Base-by-base conservation (phyloP, 1,140 invertebrate species). In the Acromyrmex charruanus region DNA sequence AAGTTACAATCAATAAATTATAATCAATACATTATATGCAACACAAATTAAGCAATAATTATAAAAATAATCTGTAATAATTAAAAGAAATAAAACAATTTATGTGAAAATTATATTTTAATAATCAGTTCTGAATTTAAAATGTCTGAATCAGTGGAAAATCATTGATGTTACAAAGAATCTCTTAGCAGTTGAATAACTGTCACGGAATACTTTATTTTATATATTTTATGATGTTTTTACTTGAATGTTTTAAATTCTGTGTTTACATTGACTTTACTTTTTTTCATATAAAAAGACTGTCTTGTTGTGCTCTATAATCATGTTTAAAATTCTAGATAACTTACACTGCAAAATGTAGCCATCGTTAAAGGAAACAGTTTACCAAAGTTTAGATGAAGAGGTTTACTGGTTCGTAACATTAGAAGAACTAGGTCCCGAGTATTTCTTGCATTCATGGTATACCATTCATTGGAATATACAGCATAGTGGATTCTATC, bases 281-380 rank as follows among this genome's bases (percentile, higher is more conserved):
- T 3, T 49, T 49, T 10, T 49, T 49, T 10, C 1, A 39, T 12
- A 35, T 21, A 58, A 18, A 58, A 58, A 58, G n/a, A 39, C 35
- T 77, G 6, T 35, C 6, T 6, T 35, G 31, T 35, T 49, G 49
- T 49, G 3, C 3, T 49, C 49, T 14, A 14, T 1, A 49, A 49
- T 49, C 35, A 12, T 49, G 31, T 0, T 31, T 35, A 35, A 61
- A 9, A 77, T 61, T 39, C 10, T 0, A 39, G 14, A 16, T 16
- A 21, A 68, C 77, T 80, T 89, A 88, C 84, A 14, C 77, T 89
- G 18, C 65, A 77, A 53, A 87, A 77, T 14, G 72, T 77, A 61
- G 44, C 10, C 59, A 89, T 77, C 25, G 87, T 77, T n/a, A 90
- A 35, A 10, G 77, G 71, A 25, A 90, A 84, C 6, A 86, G 10